Evolutionary conservation across 2,113 vertebrate genomes (phyloP), one percentile per base, ranked within the genome.

Genomic region (Plotosus lineatus): DNA sequence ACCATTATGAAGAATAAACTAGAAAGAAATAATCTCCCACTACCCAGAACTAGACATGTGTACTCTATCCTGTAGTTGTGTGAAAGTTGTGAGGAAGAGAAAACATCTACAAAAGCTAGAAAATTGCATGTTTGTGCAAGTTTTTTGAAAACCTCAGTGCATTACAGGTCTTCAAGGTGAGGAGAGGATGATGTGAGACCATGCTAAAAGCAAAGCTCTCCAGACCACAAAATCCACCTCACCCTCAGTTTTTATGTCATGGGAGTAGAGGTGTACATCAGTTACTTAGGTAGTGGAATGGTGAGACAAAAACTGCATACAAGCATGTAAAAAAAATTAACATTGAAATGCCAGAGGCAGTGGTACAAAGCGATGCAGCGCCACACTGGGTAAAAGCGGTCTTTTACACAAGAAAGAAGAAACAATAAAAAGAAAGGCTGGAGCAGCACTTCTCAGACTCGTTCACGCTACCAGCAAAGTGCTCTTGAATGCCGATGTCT

Each of bases 361-460:
- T 6, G 6, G 55, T 33, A 72, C 40, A 56, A 69, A 78, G 55
- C 71, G 19, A n/a, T 19, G 26, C 63, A 33, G 51, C 2, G 23
- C 40, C 15, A 21, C 46, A 7, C 46, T 14, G 46, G 9, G 23
- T 65, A 31, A 65, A 33, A 33, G 14, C 28, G 42, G 66, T 38
- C 36, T 51, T 83, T 28, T 48, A 36, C 2, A 11, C 11, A 38
- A 80, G 75, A 56, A 73, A 79, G 40, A 17, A 69, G 60, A 84
- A 33, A 51, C 9, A 8, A 51, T 17, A 23, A 31, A 40, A 80
- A 68, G 66, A 71, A 65, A 46, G 28, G 14, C 31, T 19, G 33
- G 21, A 44, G 73, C 19, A 36, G n/a, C 65, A 78, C 78, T 63
- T 14, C 78, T 73, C 17, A 31, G 7, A 21, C 15, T 33, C 21